Evolutionary conservation across 1,140 invertebrate genomes (phyloP).

Genomic region (Vollenhovia emeryi): DNA sequence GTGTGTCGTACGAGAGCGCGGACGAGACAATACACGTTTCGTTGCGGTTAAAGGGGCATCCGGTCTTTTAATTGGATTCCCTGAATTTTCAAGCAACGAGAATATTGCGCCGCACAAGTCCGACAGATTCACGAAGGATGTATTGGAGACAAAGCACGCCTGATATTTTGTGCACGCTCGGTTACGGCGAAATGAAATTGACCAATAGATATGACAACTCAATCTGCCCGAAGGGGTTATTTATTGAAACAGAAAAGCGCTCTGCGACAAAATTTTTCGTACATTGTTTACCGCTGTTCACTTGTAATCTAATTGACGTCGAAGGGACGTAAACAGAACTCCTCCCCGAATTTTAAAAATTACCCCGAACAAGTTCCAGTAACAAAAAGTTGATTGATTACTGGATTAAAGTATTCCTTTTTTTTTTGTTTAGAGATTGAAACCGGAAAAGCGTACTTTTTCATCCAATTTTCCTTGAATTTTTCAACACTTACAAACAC

Average conservation of each 20-base stretch:
- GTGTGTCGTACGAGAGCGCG: background rate
- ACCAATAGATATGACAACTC: background rate
- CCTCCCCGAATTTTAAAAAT: background rate
- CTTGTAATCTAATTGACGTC: background rate
- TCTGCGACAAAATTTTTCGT: background rate
- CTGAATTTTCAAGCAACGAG: conserved; percentile 73
- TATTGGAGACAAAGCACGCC: conserved; percentile 8
- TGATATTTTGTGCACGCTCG: no score
- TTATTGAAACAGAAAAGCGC: background rate
- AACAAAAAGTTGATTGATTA: background rate
- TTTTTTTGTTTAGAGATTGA: background rate
- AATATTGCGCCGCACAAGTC: conserved; percentile 38
- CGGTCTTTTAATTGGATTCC: conserved; percentile 45
- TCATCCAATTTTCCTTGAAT: background rate
- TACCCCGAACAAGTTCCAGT: background rate
- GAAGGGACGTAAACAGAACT: background rate
- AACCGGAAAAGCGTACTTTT: background rate
- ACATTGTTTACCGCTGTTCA: background rate
- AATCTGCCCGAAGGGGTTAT: background rate
- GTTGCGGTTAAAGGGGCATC: conserved; percentile 58
- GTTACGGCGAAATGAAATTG: background rate
- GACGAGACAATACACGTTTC: conserved; percentile 21
- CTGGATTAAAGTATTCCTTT: background rate
- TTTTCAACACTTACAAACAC: background rate
- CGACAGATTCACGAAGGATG: background rate